Conservation (phyloP, 2,888 invertebrate species). For the Hypselothyrea guttata region DNA sequence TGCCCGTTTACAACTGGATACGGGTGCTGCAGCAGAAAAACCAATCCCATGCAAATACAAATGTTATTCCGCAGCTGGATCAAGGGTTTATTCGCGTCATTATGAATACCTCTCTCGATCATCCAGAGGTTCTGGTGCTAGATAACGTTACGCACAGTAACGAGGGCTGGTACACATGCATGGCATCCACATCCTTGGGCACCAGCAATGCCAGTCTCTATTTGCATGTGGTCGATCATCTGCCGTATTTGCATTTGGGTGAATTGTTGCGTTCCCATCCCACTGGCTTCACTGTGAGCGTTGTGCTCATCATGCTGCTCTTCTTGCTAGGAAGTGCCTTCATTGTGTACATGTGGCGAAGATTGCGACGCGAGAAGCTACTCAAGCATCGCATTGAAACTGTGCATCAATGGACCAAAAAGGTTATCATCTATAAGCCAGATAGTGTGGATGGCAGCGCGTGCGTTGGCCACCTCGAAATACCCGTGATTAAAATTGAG, state of each 20-base stretch:
- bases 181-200: constrained; percentile 94
- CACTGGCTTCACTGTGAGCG: constrained; percentile 85
- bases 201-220: constrained; percentile 90
- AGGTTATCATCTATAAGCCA: constrained; percentile 93
- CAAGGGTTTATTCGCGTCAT: constrained; percentile 29
- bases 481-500: constrained; percentile 96
- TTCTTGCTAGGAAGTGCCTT: constrained; percentile 81
- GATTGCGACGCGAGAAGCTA: constrained; percentile 89
- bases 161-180: constrained; percentile 98
- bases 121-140: constrained; percentile 87
- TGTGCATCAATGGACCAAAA: constrained; percentile 95
- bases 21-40: constrained; percentile 73
- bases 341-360: constrained; percentile 87
- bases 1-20: constrained; percentile 91
- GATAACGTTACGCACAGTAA: constrained; percentile 93
- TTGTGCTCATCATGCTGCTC: constrained; percentile 83
- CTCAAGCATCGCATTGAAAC: constrained; percentile 92
- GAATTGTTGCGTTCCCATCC: constrained; percentile 83
- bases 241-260: constrained; percentile 59
- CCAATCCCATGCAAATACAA: constrained; percentile 20
- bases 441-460: constrained; percentile 81
- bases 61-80: constrained; percentile 23
- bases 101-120: constrained; percentile 50
- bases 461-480: constrained; percentile 80
- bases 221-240: constrained; percentile 87